Evolutionary conservation across 2,888 invertebrate genomes (phyloP).

Genomic region (Embidobia sp.): DNA sequence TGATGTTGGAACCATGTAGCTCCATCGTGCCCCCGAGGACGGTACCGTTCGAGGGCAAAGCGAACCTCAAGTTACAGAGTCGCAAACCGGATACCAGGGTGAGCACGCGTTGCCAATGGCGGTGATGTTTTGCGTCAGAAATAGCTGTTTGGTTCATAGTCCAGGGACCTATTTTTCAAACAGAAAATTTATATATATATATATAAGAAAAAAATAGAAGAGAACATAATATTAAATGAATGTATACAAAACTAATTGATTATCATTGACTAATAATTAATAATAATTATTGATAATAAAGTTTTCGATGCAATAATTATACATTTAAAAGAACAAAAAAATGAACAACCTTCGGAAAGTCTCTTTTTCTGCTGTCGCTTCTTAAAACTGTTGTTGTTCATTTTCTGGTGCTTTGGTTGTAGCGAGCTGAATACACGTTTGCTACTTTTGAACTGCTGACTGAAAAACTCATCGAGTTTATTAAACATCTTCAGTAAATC

Average conservation of each 20-base stretch:
- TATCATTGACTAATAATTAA: too few species aligned
- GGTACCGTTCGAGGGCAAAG: conserved; percentile 88
- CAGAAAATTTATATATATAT: conserved; percentile 1
- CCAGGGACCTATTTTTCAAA: conserved; percentile 72
- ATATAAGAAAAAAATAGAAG: too few species aligned
- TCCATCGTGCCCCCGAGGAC: conserved; percentile 95
- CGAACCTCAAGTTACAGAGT: conserved; percentile 87
- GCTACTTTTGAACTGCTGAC: conserved; percentile 98
- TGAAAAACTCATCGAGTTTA: conserved; percentile 98
- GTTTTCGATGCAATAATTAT: background rate
- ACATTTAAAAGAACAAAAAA: too few species aligned
- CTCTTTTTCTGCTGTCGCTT: conserved; percentile 80
- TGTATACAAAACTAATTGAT: too few species aligned
- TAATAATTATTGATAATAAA: too few species aligned
- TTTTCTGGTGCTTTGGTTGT: conserved; percentile 82
- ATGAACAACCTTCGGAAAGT: conserved; percentile 79
- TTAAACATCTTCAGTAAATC: conserved; percentile 98
- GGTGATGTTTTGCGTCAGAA: conserved; percentile 90
- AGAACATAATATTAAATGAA: too few species aligned
- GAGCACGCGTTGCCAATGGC: conserved; percentile 97
- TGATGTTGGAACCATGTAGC: conserved; percentile 93
- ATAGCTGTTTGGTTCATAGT: conserved; percentile 79
- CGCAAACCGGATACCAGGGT: conserved; percentile 91
- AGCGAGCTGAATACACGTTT: conserved; percentile 93
- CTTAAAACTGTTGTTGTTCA: conserved; percentile 75